Percentiles rank a stretch among this genome's conserved stretches.
phyloP scores from a whole-genome alignment of 2,113 vertebrate genomes.

The Dryoscopus gambensis region DNA sequence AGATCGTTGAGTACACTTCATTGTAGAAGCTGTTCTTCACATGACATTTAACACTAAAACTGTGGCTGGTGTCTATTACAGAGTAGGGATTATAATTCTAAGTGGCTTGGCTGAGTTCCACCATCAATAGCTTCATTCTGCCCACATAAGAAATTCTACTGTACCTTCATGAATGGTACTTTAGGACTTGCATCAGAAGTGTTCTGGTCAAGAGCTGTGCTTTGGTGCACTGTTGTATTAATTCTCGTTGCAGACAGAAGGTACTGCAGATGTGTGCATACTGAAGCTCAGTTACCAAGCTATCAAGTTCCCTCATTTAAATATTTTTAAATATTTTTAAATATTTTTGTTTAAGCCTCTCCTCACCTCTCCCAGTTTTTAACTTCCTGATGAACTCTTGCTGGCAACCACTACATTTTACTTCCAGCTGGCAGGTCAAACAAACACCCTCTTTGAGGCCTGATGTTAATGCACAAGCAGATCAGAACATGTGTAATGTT shows the following conservation, averaged over 20 bases:
- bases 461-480: not conserved
- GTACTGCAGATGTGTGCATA: not conserved
- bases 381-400: conserved; percentile 10
- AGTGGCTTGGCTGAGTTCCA: not conserved
- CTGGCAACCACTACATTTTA: not conserved
- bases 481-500: not conserved
- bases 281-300: not conserved
- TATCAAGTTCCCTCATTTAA: not conserved
- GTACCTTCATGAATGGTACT: not conserved
- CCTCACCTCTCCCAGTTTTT: conserved; percentile 17
- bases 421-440: conserved; percentile 5
- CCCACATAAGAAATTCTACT: not conserved
- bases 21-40: not conserved
- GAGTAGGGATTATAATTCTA: not conserved
- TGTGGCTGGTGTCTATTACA: not conserved
- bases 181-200: not conserved
- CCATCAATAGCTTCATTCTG: not conserved
- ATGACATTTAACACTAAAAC: not conserved
- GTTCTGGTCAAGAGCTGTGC: not conserved
- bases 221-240: not conserved
- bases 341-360: not conserved
- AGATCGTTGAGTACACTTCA: not conserved
- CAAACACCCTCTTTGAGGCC: not conserved
- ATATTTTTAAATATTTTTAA: not conserved
- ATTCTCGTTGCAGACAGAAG: not conserved